Conservation (phyloP, 2,113 vertebrate species). For the Corvus moneduloides region DNA sequence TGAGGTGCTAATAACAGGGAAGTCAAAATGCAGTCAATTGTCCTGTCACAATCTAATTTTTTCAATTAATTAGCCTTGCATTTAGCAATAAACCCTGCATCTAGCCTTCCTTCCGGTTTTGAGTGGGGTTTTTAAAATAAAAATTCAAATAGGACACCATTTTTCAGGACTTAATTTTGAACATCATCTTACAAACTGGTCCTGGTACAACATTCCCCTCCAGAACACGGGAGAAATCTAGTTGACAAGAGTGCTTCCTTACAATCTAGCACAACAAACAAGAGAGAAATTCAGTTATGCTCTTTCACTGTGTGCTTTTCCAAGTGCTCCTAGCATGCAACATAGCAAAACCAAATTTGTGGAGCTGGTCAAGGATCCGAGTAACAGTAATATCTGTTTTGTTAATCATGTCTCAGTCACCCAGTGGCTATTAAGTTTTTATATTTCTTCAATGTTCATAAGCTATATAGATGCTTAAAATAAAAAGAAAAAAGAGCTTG, state of each 20-base stretch:
- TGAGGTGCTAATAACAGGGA: not conserved
- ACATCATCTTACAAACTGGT: not conserved
- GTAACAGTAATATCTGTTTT: not conserved
- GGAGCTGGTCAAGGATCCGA: not conserved
- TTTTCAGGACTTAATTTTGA: not conserved
- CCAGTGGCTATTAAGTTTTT: not conserved
- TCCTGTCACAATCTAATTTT: not conserved
- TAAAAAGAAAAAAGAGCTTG: not conserved
- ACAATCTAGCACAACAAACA: not conserved
- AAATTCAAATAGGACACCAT: not conserved
- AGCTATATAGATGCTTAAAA: not conserved
- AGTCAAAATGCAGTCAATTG: not conserved
- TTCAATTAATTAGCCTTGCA: not conserved
- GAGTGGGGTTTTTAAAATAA: not conserved
- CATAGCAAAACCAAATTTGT: not conserved
- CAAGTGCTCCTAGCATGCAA: not conserved
- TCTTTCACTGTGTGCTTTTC: not conserved
- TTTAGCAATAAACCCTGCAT: not conserved
- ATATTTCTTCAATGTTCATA: not conserved
- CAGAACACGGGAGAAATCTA: not conserved
- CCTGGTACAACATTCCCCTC: not conserved
- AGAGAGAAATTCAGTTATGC: not conserved
- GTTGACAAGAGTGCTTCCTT: not conserved
- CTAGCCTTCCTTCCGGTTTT: not conserved
- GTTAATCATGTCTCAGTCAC: not conserved